phyloP scores from a whole-genome alignment of 2,888 invertebrate species.

The Orthosia gracilis region DNA sequence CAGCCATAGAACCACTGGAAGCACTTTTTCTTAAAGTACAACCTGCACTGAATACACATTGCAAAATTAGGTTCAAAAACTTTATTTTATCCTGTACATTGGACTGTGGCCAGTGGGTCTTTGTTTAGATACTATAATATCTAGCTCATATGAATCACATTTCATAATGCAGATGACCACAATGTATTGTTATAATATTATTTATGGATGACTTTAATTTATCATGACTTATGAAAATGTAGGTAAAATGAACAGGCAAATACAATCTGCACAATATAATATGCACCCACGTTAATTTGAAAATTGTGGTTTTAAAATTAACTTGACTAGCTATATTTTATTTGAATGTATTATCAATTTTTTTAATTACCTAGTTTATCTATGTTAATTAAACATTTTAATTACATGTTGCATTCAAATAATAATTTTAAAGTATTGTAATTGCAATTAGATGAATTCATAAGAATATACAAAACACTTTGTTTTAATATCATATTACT shows the following conservation, averaged over 20 bases:
- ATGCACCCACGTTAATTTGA: too few relatives aligned
- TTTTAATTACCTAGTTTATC: too few relatives aligned
- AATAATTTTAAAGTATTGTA: background rate
- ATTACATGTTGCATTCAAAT: background rate
- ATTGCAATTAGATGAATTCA: background rate
- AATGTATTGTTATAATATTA: slow-evolving; percentile 1
- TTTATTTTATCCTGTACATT: background rate
- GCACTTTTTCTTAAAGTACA: too few relatives aligned
- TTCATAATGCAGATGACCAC: background rate
- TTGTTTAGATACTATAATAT: background rate
- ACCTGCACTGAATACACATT: background rate
- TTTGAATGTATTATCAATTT: too few relatives aligned
- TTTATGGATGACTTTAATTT: background rate
- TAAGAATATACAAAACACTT: slow-evolving; percentile 4
- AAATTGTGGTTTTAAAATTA: background rate
- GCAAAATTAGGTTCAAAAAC: background rate
- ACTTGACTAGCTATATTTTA: background rate
- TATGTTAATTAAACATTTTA: background rate
- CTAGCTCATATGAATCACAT: background rate
- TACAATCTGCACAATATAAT: background rate
- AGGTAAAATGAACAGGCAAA: background rate
- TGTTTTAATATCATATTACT: background rate
- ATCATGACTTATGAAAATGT: background rate
- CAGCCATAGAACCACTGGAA: background rate
- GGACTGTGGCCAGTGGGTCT: background rate